Evolutionary conservation across 2,113 vertebrate genomes (phyloP), one percentile per base, ranked within the genome.

Genomic region (Rhipidura dahli): DNA sequence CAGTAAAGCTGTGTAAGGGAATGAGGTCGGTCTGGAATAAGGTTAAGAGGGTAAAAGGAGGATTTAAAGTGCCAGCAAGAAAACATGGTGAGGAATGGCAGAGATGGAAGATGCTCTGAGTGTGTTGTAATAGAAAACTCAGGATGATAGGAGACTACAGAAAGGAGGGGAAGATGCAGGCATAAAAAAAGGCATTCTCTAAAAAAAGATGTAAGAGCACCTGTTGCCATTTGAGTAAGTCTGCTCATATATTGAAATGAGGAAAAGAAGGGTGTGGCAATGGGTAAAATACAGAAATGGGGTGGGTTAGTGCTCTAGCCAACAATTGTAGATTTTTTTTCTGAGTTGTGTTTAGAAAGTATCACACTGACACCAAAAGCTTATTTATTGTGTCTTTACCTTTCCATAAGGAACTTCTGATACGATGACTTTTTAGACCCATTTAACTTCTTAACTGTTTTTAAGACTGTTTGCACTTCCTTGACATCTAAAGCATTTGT

Each of bases 41-140:
- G 96, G 92, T 96, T 94, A 96, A 94, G 89, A 96, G 95, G 64
- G 90, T 94, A 60, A 73, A 90, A 93, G 68, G 51, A 93, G 72
- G 83, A 73, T 86, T 93, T 90, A 64, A 88, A 89, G 56, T 64
- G 40, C 24, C 40, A 39, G 13, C 40, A 59, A 61, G 90, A 93
- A 88, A 79, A 94, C 31, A 4, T 4, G 47, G 68, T 75, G 26
- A 81, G 61, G 57, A 86, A 39, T 64, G n/a, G 11, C 4, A 2
- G 64, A 93, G 44, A 14, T 64, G 35, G 39, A 89, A 47, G 22
- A 12, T 79, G 31, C 30, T 49, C 44, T 44, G 9, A 49, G 66
- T 31, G 35, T 68, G 5, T 53, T 64, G 13, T 37, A 60, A 11
- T 22, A 53, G 28, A 64, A 92, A 86, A 71, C 10, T 53, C 7